phyloP scores from a whole-genome alignment of 2,888 invertebrate species.

The Eilema caniola region DNA sequence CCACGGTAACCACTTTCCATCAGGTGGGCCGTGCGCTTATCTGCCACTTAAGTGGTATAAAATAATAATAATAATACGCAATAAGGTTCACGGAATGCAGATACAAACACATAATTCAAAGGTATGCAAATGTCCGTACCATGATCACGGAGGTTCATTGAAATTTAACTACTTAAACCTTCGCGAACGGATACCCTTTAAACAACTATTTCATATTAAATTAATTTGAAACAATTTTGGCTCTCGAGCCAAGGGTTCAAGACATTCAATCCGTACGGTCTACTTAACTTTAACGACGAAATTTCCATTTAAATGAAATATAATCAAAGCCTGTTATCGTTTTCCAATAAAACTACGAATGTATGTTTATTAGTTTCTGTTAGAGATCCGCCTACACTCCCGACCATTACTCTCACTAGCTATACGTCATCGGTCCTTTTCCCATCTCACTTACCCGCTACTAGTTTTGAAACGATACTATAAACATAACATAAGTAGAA shows the following conservation, averaged over 20 bases:
- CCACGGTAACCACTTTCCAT: too few species aligned
- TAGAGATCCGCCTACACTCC: conserved; percentile 32
- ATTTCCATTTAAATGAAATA: conserved; percentile 13
- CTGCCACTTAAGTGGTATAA: too few species aligned
- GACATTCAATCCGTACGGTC: not conserved
- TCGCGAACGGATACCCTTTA: not conserved
- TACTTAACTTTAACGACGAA: conserved; percentile 15
- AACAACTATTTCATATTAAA: not conserved
- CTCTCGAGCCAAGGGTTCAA: not conserved
- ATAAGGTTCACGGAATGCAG: too few species aligned
- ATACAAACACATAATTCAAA: too few species aligned
- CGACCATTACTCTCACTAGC: not conserved
- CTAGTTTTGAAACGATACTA: conserved; percentile 14
- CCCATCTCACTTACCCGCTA: conserved; percentile 7
- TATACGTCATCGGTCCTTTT: not conserved
- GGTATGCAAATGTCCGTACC: too few species aligned
- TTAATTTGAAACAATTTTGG: not conserved
- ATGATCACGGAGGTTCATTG: not conserved
- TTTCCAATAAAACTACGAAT: conserved; percentile 15
- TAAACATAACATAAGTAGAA: conserved; percentile 13
- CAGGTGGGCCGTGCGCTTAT: too few species aligned
- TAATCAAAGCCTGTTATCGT: conserved; percentile 5
- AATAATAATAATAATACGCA: too few species aligned
- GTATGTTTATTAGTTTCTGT: conserved; percentile 42
- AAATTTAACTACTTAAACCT: not conserved